A percentile compares a stretch with the other conserved stretches of the same genome.
These are phyloP conservation scores for Danionella cerebrum DNA, from an alignment of 2,113 vertebrate genomes.

Conservation along the genomic window DNA sequence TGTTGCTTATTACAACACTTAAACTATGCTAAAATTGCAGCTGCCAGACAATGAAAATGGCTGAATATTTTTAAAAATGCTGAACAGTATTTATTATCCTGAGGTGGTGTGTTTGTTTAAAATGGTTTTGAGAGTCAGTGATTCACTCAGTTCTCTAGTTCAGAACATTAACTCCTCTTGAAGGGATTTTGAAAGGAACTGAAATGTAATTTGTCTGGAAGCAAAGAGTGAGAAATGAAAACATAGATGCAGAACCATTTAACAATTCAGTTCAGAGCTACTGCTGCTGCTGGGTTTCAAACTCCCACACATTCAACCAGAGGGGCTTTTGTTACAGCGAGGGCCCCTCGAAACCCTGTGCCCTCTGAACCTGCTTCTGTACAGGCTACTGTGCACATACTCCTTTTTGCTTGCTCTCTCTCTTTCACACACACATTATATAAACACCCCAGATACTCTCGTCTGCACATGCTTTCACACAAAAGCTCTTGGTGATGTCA, in stretches of 20 bases:
- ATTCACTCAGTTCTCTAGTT: not conserved
- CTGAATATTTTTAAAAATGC: too few relatives aligned
- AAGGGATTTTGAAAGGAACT: too few relatives aligned
- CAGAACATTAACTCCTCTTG: too few relatives aligned
- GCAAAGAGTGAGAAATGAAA: too few relatives aligned
- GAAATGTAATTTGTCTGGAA: too few relatives aligned
- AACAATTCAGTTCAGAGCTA: not conserved
- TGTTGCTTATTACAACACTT: too few relatives aligned
- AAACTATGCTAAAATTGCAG: too few relatives aligned
- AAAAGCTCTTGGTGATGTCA: not conserved
- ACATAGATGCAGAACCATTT: too few relatives aligned
- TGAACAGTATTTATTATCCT: too few relatives aligned
- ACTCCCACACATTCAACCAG: not conserved
- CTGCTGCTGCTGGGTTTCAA: not conserved
- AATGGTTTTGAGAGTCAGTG: not conserved
- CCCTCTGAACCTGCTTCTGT: not conserved
- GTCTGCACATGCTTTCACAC: not conserved
- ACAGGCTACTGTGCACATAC: conserved; percentile 1
- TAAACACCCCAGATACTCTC: not conserved
- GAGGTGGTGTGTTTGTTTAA: too few relatives aligned
- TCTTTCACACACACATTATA: conserved; percentile 1
- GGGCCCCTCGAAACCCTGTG: not conserved
- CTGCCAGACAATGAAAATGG: too few relatives aligned
- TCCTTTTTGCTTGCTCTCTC: too few relatives aligned
- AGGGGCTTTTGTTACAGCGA: not conserved